Evolutionary conservation across 37 sponge, comb jelly and placozoan genomes (phyloP), one percentile per base, ranked within the genome.

Genomic region (Lycopodina hypogea): DNA sequence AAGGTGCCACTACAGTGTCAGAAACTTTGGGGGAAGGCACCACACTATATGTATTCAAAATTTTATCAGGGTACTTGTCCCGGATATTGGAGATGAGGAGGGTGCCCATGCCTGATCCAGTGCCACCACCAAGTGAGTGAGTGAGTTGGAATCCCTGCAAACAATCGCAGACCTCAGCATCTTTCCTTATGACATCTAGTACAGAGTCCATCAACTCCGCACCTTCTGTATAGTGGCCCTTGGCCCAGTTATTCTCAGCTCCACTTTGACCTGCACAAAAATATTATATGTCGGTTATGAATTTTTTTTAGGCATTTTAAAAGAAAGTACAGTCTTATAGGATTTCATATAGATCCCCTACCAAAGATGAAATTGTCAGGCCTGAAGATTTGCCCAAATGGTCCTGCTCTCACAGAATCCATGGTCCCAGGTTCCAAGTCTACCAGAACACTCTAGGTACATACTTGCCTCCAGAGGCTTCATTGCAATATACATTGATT

Each of bases 321-420:
- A 52, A 52, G 53, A 18, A 15, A 11, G 15, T 18, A 11, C 53
- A 52, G 15, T 18, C 15, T 52, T 15, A 52, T 15, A 52, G 11
- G 15, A 11, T 52, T 18, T 52, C 15, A 11, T 18, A 52, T 15
- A 52, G 53, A 18, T 15, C 53, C 60, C 92, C 83, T 72, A 84
- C 99, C 99, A 78, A 98, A 98, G 17, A 98, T 96, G 81, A 98
- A 98, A 90, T 98, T 98, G 84, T 98, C 99, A 19, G 99, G 99
- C 78, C 99, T 78, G 88, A 98, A 98, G 56, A 98, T 89, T 77
- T 98, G 99, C 81, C 99, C 99, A 56, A 30, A n/a, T n/a, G n/a
- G n/a, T n/a, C n/a, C n/a, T n/a, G n/a, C n/a, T n/a, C n/a, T n/a
- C n/a, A n/a, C n/a, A n/a, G n/a, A n/a, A n/a, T n/a, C n/a, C n/a